Percentiles rank a stretch among this genome's conserved stretches.
Conservation (phyloP, 2,113 vertebrate species). For the Hemiscyllium ocellatum region DNA sequence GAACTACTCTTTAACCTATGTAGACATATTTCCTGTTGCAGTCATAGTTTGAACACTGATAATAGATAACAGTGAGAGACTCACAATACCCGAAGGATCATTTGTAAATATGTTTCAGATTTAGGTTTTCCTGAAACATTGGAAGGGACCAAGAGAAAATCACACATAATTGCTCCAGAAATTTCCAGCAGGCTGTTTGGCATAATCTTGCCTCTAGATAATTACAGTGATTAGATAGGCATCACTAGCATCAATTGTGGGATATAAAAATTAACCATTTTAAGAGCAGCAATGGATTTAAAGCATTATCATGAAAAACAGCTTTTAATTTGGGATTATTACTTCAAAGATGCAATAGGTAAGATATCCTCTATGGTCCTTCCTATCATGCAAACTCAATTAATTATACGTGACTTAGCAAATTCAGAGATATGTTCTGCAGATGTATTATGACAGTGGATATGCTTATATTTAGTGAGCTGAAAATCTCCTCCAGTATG, state of each 20-base stretch:
- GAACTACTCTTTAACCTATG: neutral
- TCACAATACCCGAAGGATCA: neutral
- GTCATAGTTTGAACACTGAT: neutral
- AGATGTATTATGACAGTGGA: neutral
- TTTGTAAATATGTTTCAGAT: neutral
- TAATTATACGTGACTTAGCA: neutral
- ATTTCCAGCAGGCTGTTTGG: slow-evolving; percentile 7
- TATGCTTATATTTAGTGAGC: neutral
- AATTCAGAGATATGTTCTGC: neutral
- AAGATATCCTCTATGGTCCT: neutral
- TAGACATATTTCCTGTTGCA: neutral
- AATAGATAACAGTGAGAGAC: neutral
- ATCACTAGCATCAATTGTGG: neutral
- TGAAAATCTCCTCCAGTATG: neutral
- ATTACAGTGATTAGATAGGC: neutral
- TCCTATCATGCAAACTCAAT: neutral
- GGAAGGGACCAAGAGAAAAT: neutral
- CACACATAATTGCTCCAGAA: neutral
- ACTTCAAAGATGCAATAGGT: neutral
- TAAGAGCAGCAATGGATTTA: neutral
- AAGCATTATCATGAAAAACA: neutral
- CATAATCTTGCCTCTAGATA: neutral
- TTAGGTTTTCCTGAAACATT: slow-evolving; percentile 1
- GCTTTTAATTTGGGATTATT: neutral
- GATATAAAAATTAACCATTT: neutral